A percentile compares a stretch with the other conserved stretches of the same genome.
These are phyloP conservation scores for Oscheius sp. DNA, from an alignment of 2,888 invertebrate species.

Conservation along the genomic window DNA sequence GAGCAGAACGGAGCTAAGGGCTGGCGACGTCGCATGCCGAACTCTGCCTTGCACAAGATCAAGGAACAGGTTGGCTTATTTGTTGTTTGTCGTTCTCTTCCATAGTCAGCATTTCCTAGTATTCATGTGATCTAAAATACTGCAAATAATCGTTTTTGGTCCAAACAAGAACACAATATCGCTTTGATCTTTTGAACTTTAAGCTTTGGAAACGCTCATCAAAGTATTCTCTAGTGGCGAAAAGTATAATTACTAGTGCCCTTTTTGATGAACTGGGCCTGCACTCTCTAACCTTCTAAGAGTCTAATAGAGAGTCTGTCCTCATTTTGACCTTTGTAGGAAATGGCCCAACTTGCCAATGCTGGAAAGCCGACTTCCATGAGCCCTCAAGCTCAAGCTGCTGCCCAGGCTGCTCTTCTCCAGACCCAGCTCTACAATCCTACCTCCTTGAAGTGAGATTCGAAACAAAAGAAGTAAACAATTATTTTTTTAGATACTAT, in stretches of 20 bases:
- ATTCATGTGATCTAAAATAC: too few relatives aligned
- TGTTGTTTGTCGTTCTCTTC: conserved; percentile 1
- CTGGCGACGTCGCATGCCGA: conserved; percentile 56
- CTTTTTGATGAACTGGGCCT: too few relatives aligned
- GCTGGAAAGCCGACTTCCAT: conserved; percentile 13
- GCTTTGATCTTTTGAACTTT: too few relatives aligned
- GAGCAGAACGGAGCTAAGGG: conserved; percentile 67
- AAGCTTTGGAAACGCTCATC: too few relatives aligned
- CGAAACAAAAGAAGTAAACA: background rate
- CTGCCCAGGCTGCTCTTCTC: conserved; percentile 47
- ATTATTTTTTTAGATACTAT: conserved; percentile 50
- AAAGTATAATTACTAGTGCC: too few relatives aligned
- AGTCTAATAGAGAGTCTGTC: too few relatives aligned
- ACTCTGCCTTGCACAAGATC: conserved; percentile 42
- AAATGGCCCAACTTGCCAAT: conserved; percentile 19
- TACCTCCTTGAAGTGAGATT: conserved; percentile 23
- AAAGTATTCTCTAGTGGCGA: too few relatives aligned
- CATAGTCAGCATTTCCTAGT: too few relatives aligned
- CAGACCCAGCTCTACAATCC: conserved; percentile 39
- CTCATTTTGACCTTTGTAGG: conserved; percentile 12
- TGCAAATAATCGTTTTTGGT: too few relatives aligned
- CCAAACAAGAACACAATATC: too few relatives aligned
- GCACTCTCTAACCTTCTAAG: too few relatives aligned
- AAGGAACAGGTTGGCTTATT: conserved; percentile 42
- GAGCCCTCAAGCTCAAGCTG: conserved; percentile 30